phyloP scores from a whole-genome alignment of 2,797 vertebrate genomes.

The Hozukius guyotensis region DNA sequence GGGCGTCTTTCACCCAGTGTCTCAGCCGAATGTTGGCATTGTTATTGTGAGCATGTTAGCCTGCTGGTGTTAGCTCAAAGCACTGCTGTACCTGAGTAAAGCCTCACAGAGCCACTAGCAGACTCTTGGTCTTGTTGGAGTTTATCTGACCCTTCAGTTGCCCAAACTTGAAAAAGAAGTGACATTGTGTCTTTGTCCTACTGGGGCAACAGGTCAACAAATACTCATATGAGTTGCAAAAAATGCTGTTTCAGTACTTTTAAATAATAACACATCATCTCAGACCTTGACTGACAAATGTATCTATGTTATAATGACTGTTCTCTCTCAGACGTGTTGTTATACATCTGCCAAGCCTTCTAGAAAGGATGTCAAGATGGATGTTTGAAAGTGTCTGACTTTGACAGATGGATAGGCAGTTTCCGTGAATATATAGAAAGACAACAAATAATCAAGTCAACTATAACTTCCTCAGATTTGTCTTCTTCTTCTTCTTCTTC shows the following conservation, averaged over 20 bases:
- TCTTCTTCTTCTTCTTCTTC: conserved; percentile 6
- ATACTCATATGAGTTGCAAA: not conserved
- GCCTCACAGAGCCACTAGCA: not conserved
- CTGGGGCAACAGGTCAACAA: not conserved
- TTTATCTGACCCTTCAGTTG: too few species aligned
- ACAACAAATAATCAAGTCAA: not conserved
- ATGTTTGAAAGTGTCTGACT: not conserved
- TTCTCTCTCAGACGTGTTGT: not conserved
- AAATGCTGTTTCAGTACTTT: not conserved
- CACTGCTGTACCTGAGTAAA: too few species aligned
- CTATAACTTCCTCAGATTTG: conserved; percentile 10
- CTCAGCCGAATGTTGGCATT: too few species aligned
- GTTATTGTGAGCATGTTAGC: too few species aligned
- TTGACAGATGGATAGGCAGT: not conserved
- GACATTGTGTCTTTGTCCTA: not conserved
- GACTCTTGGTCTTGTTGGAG: not conserved
- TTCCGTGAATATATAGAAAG: not conserved
- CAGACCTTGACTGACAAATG: not conserved
- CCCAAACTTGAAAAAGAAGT: too few species aligned
- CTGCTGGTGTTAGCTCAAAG: too few species aligned
- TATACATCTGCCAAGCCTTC: not conserved
- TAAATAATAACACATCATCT: not conserved
- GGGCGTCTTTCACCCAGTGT: too few species aligned
- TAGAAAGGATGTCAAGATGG: not conserved
- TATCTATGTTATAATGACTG: too few species aligned